These are phyloP conservation scores for Strix occidentalis DNA, from an alignment of 2,797 vertebrate genomes.

Conservation along the genomic window DNA sequence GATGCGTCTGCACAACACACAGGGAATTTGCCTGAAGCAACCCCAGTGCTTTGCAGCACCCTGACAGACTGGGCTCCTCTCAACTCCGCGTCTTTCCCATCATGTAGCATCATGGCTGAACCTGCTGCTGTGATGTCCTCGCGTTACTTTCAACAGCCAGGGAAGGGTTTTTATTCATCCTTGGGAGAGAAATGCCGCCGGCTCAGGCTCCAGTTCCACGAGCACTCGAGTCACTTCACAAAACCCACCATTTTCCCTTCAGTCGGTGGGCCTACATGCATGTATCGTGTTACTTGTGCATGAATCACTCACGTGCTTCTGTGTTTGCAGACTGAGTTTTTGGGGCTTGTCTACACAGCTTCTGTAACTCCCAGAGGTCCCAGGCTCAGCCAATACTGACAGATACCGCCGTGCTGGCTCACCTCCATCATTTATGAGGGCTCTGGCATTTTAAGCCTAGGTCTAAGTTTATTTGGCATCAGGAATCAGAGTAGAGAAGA, in stretches of 20 bases:
- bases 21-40: not conserved
- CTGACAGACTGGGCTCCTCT: not conserved
- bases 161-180: not conserved
- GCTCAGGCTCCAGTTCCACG: not conserved
- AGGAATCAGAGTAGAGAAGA: not conserved
- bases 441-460: not conserved
- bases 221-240: not conserved
- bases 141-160: not conserved
- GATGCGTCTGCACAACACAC: not conserved
- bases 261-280: not conserved
- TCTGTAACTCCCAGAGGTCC: not conserved
- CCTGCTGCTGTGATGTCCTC: not conserved
- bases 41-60: not conserved
- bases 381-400: not conserved
- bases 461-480: not conserved
- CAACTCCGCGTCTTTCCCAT: not conserved
- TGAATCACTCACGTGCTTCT: not conserved
- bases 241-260: not conserved
- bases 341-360: not conserved
- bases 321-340: accelerated
- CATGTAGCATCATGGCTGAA: not conserved
- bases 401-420: not conserved
- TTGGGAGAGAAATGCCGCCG: not conserved
- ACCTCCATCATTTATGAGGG: not conserved
- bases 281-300: too few species aligned